These are phyloP conservation scores for Penaeus indicus DNA, from an alignment of 1,140 invertebrate genomes.

Conservation along the genomic window DNA sequence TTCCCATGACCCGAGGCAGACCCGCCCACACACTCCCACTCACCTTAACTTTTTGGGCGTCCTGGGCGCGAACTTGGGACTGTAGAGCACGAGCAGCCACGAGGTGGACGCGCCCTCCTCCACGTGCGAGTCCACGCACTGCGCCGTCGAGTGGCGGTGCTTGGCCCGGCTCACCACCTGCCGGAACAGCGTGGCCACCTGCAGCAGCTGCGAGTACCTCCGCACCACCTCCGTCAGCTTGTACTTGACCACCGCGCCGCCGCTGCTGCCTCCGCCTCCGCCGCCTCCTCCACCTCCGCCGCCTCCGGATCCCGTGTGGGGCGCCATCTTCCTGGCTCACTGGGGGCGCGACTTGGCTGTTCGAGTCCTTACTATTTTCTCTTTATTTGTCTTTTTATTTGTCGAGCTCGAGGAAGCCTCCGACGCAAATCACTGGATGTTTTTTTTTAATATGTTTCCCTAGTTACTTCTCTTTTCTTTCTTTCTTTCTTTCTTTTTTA, in stretches of 20 bases:
- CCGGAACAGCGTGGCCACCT: slow-evolving; percentile 48
- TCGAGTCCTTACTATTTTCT: no score
- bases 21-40: background rate
- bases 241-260: slow-evolving; percentile 45
- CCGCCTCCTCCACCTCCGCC: background rate
- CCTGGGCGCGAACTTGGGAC: slow-evolving; percentile 55
- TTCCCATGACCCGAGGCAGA: background rate
- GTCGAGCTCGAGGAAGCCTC: no score
- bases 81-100: slow-evolving; percentile 60
- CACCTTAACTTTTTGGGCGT: slow-evolving; percentile 49
- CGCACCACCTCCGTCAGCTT: slow-evolving; percentile 48
- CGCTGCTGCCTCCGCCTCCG: background rate
- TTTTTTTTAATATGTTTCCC: no score
- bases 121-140: slow-evolving; percentile 25
- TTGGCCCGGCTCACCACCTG: slow-evolving; percentile 50
- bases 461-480: no score
- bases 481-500: no score
- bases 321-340: background rate
- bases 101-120: slow-evolving; percentile 62
- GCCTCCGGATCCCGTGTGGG: background rate
- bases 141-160: slow-evolving; percentile 3
- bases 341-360: background rate
- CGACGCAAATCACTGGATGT: no score
- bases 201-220: slow-evolving; percentile 48
- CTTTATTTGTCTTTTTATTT: no score